A percentile compares a stretch with the other conserved stretches of the same genome.
phyloP scores from a whole-genome alignment of 1,140 invertebrate genomes.

The Chionoecetes opilio region DNA sequence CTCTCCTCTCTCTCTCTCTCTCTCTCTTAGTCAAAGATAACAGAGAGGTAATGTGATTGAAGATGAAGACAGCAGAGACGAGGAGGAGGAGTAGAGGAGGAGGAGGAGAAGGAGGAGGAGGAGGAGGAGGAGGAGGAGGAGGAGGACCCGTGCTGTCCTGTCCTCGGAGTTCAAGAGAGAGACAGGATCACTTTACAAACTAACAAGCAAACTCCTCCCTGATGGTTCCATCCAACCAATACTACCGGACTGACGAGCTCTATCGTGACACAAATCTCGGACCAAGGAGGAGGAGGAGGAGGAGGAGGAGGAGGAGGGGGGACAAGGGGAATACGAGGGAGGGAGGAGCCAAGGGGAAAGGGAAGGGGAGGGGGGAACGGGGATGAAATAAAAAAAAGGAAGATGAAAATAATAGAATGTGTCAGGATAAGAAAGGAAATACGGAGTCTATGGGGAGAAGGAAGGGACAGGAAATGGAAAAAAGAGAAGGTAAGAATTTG shows the following conservation, averaged over 20 bases:
- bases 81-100: background rate
- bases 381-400: background rate
- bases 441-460: too few species aligned
- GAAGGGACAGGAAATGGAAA: background rate
- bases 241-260: background rate
- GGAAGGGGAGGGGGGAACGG: background rate
- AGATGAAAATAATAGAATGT: too few species aligned
- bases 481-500: background rate
- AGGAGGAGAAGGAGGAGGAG: background rate
- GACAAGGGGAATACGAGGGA: background rate
- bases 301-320: background rate
- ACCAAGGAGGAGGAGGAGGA: background rate
- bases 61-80: background rate
- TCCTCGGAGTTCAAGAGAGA: background rate
- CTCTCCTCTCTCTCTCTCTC: too few species aligned
- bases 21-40: too few species aligned
- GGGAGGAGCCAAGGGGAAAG: background rate
- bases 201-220: conserved; percentile 14
- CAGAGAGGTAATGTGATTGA: background rate
- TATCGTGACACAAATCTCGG: conserved; percentile 9
- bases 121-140: background rate
- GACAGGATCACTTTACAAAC: background rate
- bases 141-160: background rate
- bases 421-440: too few species aligned
- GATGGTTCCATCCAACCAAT: background rate